Base-by-base conservation (phyloP, 2,888 invertebrate genomes). In the Saturnia japonica region DNA sequence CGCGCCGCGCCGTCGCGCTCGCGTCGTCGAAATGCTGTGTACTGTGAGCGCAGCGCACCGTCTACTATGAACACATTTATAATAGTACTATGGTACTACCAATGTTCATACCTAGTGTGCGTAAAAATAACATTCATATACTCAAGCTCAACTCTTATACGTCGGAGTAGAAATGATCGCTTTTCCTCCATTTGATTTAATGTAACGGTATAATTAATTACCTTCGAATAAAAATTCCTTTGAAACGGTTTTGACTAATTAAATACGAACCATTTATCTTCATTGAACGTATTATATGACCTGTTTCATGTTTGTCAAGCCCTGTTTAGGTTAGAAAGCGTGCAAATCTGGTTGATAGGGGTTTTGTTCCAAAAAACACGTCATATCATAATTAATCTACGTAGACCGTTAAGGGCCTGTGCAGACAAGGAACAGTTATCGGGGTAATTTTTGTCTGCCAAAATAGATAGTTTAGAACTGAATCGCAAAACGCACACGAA, bases 1-100 rank as follows among this genome's bases (percentile, higher is more conserved):
- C 78, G 73, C 77, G 80, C 74, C 69, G 72, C 77, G 72, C 68
- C 72, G 72, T 70, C 74, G 73, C 76, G 74, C 75, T 67, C 66
- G 70, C 71, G 71, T 62, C 74, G 25, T 7, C 57, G 25, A 2
- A 9, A 9, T n/a, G 57, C 25, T 7, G 25, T 9, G 25, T n/a
- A n/a, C n/a, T n/a, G n/a, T n/a, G n/a, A n/a, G n/a, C n/a, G n/a
- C n/a, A 34, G 34, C 34, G 34, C 34, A 6, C 3, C n/a, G 9
- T 19, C n/a, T 64, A 64, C 64, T 64, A 64, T 64, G 64, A 64
- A 64, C 34, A 64, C 34, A 64, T 40, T 9, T 40, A 64, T 64
- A 64, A 40, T 64, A 64, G 34, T 64, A 64, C 40, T 40, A 40
- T 40, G 19, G 34, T 64, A 64, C 40, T 40, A 40, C 64, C 8